These are phyloP conservation scores for Akabosia matsudoensis DNA, from an alignment of 1,140 invertebrate species.

Conservation along the genomic window DNA sequence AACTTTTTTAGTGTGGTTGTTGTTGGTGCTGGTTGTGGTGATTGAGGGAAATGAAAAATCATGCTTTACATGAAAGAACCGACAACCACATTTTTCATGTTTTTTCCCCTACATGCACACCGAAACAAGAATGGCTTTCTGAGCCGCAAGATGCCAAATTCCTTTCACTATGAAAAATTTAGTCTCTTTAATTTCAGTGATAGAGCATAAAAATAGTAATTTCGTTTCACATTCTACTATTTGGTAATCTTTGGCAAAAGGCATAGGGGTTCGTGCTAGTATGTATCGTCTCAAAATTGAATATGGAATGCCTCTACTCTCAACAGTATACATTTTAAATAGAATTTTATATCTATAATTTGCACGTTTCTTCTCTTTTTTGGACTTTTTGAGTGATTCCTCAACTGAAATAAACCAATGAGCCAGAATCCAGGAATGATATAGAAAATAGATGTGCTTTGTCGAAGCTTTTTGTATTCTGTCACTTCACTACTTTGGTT, in stretches of 20 bases:
- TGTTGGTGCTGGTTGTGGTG: not conserved
- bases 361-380: too few relatives aligned
- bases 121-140: not conserved
- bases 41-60: slow-evolving; percentile 8
- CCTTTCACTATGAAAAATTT: slow-evolving; percentile 22
- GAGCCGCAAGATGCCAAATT: slow-evolving; percentile 13
- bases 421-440: not conserved
- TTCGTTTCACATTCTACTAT: not conserved
- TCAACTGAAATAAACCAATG: not conserved
- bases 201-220: slow-evolving; percentile 24
- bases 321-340: too few relatives aligned
- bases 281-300: too few relatives aligned
- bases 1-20: not conserved
- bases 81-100: slow-evolving; percentile 10
- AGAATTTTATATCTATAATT: too few relatives aligned
- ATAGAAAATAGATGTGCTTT: not conserved
- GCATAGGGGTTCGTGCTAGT: not conserved
- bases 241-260: not conserved
- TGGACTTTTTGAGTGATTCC: not conserved
- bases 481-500: too few relatives aligned
- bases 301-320: too few relatives aligned
- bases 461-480: not conserved
- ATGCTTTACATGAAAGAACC: not conserved
- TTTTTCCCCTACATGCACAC: not conserved
- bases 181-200: slow-evolving; percentile 19